Conservation (phyloP, 2,113 vertebrate species). For the Myotis lucifugus region DNA sequence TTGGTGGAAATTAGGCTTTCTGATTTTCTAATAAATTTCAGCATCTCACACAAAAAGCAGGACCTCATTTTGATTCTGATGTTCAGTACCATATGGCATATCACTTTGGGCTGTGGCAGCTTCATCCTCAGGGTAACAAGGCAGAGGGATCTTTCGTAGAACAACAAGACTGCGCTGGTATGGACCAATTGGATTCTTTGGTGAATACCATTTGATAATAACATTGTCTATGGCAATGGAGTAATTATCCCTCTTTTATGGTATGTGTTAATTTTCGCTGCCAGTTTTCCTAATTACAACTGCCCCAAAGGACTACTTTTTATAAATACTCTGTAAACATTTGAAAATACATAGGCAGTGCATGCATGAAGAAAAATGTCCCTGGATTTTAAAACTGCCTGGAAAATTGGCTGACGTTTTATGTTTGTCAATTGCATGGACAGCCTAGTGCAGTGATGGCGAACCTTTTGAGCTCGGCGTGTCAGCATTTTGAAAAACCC, state of each 20-base stretch:
- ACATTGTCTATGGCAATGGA: constrained; percentile 61
- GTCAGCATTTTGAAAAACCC: too few relatives aligned
- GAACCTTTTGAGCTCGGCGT: too few relatives aligned
- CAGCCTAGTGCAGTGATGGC: too few relatives aligned
- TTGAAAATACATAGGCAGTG: constrained; percentile 61
- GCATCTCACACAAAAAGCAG: constrained; percentile 74
- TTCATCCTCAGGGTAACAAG: constrained; percentile 19
- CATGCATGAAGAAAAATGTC: not conserved
- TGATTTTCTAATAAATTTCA: constrained; percentile 80
- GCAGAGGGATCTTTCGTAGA: not conserved
- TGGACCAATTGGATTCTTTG: not conserved
- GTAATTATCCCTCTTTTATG: constrained; percentile 68
- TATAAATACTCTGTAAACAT: constrained; percentile 76
- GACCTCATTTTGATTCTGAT: constrained; percentile 76
- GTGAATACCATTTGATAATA: constrained; percentile 67
- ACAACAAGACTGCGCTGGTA: not conserved
- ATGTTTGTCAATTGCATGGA: constrained; percentile 13
- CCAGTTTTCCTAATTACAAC: constrained; percentile 71
- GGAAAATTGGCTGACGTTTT: constrained; percentile 53
- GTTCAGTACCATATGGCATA: constrained; percentile 72
- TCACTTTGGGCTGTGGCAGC: constrained; percentile 43
- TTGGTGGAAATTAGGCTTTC: constrained; percentile 78
- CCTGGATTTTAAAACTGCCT: constrained; percentile 47
- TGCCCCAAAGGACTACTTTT: constrained; percentile 62
- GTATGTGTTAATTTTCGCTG: constrained; percentile 70